Percentiles rank a stretch among this genome's conserved stretches.
Evolutionary conservation across 37 sponge, comb jelly and placozoan genomes (phyloP).

Genomic region (Chondrilla cf. caribensis): DNA sequence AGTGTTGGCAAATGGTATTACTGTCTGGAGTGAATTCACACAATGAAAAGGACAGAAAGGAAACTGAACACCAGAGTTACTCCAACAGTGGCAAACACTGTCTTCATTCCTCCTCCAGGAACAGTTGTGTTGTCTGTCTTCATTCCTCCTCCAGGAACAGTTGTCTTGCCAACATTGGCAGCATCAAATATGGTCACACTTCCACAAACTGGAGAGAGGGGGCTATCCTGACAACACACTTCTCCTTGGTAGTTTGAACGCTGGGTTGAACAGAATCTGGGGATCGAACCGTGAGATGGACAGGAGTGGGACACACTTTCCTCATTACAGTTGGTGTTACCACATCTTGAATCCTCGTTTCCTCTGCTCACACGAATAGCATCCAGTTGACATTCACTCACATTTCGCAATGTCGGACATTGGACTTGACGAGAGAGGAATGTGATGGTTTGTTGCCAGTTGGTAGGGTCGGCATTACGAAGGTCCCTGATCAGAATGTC

Average conservation of each 20-base stretch:
- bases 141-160: not conserved
- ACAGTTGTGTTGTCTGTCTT: too few species aligned
- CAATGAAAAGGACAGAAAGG: too few species aligned
- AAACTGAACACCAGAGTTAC: too few species aligned
- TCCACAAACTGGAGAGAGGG: not conserved
- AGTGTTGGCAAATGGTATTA: too few species aligned
- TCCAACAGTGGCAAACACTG: too few species aligned
- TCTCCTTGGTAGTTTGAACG: not conserved
- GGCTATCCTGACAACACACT: not conserved
- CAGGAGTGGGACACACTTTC: not conserved
- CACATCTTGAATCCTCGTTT: not conserved
- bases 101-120: too few species aligned
- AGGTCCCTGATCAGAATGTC: constrained; percentile 10
- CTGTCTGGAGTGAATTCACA: too few species aligned
- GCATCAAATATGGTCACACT: not conserved
- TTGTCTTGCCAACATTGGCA: not conserved
- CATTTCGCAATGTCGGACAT: not conserved
- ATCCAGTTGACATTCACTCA: not conserved
- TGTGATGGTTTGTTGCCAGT: constrained; percentile 2
- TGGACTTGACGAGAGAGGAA: constrained; percentile 3
- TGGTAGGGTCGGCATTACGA: not conserved
- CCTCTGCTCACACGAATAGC: constrained; percentile 4
- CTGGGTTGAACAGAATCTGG: not conserved
- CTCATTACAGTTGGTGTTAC: not conserved
- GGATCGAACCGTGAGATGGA: not conserved